Evolutionary conservation across 2,888 invertebrate species (phyloP).

Genomic region (Teleogryllus oceanicus): DNA sequence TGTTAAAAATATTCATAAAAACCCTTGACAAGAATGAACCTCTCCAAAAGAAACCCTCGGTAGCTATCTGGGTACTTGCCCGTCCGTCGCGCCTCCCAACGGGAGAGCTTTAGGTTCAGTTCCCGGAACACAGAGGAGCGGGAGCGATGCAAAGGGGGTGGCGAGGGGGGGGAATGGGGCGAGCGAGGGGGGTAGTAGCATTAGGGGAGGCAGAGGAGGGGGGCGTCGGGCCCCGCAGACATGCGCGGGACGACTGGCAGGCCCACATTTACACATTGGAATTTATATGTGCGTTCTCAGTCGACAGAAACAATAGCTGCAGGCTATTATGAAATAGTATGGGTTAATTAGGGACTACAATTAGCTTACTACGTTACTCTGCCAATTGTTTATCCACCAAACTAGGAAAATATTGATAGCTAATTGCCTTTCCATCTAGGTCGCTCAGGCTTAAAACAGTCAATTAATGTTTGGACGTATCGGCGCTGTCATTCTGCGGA

Average conservation of each 20-base stretch:
- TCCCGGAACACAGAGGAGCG: too few relatives aligned
- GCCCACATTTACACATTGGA: conserved; percentile 24
- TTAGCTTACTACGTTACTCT: conserved; percentile 27
- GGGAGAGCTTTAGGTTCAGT: too few relatives aligned
- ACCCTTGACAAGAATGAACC: too few relatives aligned
- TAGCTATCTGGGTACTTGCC: too few relatives aligned
- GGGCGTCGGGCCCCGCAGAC: neutral
- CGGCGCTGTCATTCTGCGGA: too few relatives aligned
- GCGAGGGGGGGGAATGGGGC: neutral
- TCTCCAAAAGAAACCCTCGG: too few relatives aligned
- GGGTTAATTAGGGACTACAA: conserved; percentile 37
- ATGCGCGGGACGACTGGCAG: conserved; percentile 22
- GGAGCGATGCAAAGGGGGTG: too few relatives aligned
- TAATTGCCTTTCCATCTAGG: conserved; percentile 1
- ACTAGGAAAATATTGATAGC: conserved; percentile 18
- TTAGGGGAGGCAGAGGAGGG: neutral
- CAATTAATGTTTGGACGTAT: neutral
- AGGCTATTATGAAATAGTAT: conserved; percentile 36
- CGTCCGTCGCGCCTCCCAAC: too few relatives aligned
- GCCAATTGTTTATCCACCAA: neutral
- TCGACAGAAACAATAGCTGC: conserved; percentile 31
- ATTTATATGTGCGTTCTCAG: conserved; percentile 25
- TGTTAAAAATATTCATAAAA: too few relatives aligned
- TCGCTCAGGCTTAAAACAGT: conserved; percentile 12
- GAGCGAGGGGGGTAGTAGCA: neutral